phyloP scores from a whole-genome alignment of 2,888 invertebrate genomes.

The Venusia cambrica region DNA sequence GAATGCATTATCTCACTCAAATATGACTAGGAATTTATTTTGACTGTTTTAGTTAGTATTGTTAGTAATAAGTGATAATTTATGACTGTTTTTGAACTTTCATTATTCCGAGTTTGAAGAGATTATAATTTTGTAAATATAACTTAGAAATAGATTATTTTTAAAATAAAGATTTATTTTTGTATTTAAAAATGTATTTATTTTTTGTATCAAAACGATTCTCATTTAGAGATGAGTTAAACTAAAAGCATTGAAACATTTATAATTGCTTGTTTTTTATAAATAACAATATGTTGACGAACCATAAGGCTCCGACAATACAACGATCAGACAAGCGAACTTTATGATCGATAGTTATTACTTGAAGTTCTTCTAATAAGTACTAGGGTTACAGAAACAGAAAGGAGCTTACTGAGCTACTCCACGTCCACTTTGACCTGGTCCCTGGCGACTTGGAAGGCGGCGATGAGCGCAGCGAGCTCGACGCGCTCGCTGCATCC shows the following conservation, averaged over 20 bases:
- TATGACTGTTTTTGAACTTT: slow-evolving; percentile 11
- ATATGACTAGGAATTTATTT: slow-evolving; percentile 3
- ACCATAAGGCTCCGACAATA: no score
- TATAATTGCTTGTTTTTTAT: no score
- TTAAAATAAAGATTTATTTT: slow-evolving; percentile 20
- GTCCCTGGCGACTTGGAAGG: slow-evolving; percentile 89
- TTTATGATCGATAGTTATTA: no score
- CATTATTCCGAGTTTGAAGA: background rate
- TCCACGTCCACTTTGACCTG: slow-evolving; percentile 52
- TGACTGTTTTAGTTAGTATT: slow-evolving; percentile 9
- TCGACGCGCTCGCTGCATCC: slow-evolving; percentile 96
- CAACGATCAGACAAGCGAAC: no score
- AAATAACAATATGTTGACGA: no score
- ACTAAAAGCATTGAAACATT: no score
- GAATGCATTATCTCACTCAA: background rate
- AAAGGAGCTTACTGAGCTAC: slow-evolving; percentile 14
- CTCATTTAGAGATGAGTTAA: no score
- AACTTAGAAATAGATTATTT: slow-evolving; percentile 7
- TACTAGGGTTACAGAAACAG: no score
- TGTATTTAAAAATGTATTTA: slow-evolving; percentile 6
- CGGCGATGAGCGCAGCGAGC: slow-evolving; percentile 92
- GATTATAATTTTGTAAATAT: slow-evolving; percentile 20
- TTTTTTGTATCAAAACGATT: background rate
- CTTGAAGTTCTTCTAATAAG: no score
- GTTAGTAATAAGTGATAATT: slow-evolving; percentile 5